Evolutionary conservation across 2,797 vertebrate species (phyloP), one percentile per base, ranked within the genome.

Genomic region (Enoplosus armatus): DNA sequence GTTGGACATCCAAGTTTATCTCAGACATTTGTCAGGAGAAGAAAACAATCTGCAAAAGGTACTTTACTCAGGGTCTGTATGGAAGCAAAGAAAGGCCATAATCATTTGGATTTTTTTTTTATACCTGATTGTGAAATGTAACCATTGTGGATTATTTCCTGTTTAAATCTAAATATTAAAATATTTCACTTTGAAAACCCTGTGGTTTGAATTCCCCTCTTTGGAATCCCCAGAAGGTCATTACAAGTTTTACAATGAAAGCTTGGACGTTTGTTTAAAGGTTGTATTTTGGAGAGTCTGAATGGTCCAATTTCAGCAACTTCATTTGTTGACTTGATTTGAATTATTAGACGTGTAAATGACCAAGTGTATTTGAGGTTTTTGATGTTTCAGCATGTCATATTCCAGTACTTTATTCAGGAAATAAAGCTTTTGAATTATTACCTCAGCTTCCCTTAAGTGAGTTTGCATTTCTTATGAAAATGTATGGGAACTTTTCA

Each of bases 41-140:
- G 5, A 75, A 89, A 84, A 85, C 75, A 82, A 85, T 72, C 70
- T 68, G 75, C 76, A 73, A 27, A 72, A 84, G 62, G 45, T 59
- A 56, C 50, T 72, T 69, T 62, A 27, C 80, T 72, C 12, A 48
- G 47, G 18, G 14, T 54, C 48, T 15, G 26, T 75, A 62, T 56
- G 65, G 59, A 73, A 33, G 45, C n/a, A 73, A 41, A 68, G 47
- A 48, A 16, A 54, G 14, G 1, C 8, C 0, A 11, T 45, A 22
- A 61, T 22, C 7, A 65, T 50, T 72, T 27, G 16, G 5, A 45
- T 63, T 75, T 15, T 31, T 15, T 63, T 75, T 15, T 31, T 15
- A 8, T 24, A 33, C 0, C 1, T 71, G 51, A 37, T n/a, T 37
- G 22, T 65, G 31, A 31, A 48, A 60, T 56, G 15, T 4, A 43